These are phyloP conservation scores for Craterocephalus amniculus DNA, from an alignment of 2,797 vertebrate genomes.

Conservation along the genomic window DNA sequence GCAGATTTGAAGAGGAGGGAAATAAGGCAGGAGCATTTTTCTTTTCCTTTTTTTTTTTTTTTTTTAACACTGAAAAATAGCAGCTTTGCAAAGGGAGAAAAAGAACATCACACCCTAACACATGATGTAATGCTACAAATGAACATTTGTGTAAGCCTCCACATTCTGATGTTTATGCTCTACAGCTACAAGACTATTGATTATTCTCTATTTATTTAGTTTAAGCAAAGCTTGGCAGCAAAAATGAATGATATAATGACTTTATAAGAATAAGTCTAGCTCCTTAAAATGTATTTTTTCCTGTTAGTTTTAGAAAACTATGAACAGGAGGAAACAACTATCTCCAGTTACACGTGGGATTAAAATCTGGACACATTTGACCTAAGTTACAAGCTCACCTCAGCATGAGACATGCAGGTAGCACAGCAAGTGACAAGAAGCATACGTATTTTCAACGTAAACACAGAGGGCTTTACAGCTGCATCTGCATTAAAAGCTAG, in stretches of 20 bases:
- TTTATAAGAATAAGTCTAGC: conserved; percentile 18
- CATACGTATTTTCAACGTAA: conserved; percentile 16
- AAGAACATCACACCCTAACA: conserved; percentile 3
- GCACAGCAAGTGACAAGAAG: conserved; percentile 8
- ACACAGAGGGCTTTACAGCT: conserved; percentile 4
- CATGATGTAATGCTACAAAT: conserved; percentile 6
- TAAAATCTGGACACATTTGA: background rate
- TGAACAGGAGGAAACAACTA: background rate
- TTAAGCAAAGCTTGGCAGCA: conserved; percentile 12
- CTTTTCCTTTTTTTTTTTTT: background rate
- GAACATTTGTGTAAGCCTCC: background rate
- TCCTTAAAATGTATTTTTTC: background rate
- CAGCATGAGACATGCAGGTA: conserved; percentile 9
- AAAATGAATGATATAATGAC: no score
- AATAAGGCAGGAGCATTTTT: conserved; percentile 17
- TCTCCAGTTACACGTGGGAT: background rate
- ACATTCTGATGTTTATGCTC: background rate
- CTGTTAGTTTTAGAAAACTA: background rate
- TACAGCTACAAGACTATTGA: conserved; percentile 11
- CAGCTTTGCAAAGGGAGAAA: background rate
- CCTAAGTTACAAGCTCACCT: conserved; percentile 11
- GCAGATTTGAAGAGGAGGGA: conserved; percentile 44
- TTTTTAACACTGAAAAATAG: background rate
- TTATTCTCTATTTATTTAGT: background rate
- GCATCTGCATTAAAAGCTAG: conserved; percentile 16